A percentile compares a stretch with the other conserved stretches of the same genome.
These are phyloP conservation scores for Ichneumoninae sp. DNA, from an alignment of 2,888 invertebrate genomes.

Conservation along the genomic window DNA sequence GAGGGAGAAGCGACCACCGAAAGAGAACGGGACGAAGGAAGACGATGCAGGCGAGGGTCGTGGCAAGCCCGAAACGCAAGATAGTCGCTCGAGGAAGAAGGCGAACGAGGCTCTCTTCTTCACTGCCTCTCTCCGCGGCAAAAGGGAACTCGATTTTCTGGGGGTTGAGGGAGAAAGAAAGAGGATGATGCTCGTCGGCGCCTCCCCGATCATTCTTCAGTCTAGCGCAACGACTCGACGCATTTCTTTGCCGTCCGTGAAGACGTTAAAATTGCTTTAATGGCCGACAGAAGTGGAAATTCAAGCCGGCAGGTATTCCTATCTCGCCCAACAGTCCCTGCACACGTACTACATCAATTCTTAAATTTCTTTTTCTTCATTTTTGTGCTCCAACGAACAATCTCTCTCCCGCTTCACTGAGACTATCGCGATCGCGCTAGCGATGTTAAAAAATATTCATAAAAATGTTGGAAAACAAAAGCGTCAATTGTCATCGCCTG, in stretches of 20 bases:
- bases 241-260: conserved; percentile 79
- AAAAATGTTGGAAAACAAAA: background rate
- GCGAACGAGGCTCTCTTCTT: conserved; percentile 11
- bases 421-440: background rate
- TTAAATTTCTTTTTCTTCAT: conserved; percentile 13
- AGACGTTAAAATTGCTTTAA: conserved; percentile 83
- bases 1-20: conserved; percentile 50
- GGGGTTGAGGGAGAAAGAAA: conserved; percentile 68
- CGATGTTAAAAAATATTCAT: background rate
- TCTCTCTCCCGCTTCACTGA: conserved; percentile 41
- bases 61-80: conserved; percentile 55
- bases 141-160: conserved; percentile 69
- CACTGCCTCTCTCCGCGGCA: conserved; percentile 2
- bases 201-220: conserved; percentile 84
- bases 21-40: conserved; percentile 46
- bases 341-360: conserved; percentile 43
- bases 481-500: background rate
- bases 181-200: conserved; percentile 79
- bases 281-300: conserved; percentile 80
- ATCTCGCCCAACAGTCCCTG: conserved; percentile 68
- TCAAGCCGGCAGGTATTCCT: conserved; percentile 76
- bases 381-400: conserved; percentile 49
- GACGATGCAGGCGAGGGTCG: conserved; percentile 50
- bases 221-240: conserved; percentile 82
- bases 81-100: conserved; percentile 29